Evolutionary conservation across 2,113 vertebrate genomes (phyloP).

Genomic region (Emydocephalus ijimae): DNA sequence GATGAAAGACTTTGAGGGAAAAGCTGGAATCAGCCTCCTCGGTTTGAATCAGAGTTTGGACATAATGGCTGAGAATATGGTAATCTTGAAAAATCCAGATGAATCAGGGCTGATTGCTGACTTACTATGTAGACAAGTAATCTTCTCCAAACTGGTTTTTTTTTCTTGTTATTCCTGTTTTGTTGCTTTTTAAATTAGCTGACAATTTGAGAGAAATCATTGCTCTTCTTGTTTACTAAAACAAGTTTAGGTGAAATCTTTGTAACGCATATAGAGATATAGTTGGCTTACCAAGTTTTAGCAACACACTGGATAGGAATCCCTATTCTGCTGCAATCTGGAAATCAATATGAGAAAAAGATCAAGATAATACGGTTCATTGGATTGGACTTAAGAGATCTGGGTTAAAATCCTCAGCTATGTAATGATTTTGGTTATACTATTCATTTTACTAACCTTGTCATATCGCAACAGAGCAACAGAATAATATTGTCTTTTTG

Average conservation of each 20-base stretch:
- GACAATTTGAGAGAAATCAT: neutral
- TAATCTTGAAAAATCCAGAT: neutral
- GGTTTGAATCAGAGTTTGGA: neutral
- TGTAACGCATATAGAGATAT: neutral
- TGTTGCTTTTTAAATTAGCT: neutral
- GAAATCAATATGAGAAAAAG: neutral
- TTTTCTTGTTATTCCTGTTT: neutral
- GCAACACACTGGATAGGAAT: neutral
- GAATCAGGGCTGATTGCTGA: neutral
- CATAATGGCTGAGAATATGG: neutral
- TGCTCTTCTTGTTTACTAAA: neutral
- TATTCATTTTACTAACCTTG: neutral
- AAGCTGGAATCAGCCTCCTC: neutral
- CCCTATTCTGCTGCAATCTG: too few species aligned
- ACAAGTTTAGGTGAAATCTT: neutral
- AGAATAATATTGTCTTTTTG: neutral
- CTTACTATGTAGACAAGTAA: neutral
- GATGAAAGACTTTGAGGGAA: neutral
- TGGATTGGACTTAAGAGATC: neutral
- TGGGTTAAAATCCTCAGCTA: neutral
- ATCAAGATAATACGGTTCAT: neutral
- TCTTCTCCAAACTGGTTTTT: neutral
- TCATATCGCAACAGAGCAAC: neutral
- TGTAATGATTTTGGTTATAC: neutral
- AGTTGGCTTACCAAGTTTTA: neutral